Conservation (phyloP, 1,140 invertebrate genomes). For the Pogonomyrmex barbatus region DNA sequence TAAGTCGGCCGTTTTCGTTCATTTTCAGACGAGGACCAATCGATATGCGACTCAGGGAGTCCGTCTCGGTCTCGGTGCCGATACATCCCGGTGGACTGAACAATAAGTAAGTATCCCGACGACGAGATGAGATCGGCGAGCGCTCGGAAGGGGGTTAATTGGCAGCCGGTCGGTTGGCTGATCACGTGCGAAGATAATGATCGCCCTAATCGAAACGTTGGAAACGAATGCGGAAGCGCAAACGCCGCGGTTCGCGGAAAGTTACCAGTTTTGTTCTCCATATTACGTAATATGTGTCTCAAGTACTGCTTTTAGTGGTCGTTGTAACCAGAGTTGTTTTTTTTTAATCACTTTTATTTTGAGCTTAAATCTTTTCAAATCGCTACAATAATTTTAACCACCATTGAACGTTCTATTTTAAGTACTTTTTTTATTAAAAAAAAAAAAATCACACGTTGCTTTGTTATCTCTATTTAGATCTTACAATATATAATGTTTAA, state of each 20-base stretch:
- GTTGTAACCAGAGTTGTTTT: not conserved
- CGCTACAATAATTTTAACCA: not conserved
- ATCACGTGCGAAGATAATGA: conserved; percentile 43
- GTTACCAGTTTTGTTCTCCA: not conserved
- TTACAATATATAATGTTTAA: not conserved
- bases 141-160: not conserved
- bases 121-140: not conserved
- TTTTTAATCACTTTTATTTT: conserved; percentile 13
- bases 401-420: not conserved
- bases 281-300: conserved; percentile 29
- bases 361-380: not conserved
- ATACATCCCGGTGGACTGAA: conserved; percentile 80
- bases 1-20: conserved; percentile 9
- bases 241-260: not conserved
- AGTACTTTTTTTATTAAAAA: not conserved
- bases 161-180: not conserved
- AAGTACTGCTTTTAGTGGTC: not conserved
- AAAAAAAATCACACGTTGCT: not conserved
- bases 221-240: not conserved
- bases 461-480: no score
- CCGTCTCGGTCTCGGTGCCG: conserved; percentile 76
- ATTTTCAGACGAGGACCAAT: conserved; percentile 79
- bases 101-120: conserved; percentile 81
- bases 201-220: conserved; percentile 2
- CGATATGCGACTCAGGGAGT: conserved; percentile 84